Evolutionary conservation across 2,797 vertebrate genomes (phyloP).

Genomic region (Enoplosus armatus): DNA sequence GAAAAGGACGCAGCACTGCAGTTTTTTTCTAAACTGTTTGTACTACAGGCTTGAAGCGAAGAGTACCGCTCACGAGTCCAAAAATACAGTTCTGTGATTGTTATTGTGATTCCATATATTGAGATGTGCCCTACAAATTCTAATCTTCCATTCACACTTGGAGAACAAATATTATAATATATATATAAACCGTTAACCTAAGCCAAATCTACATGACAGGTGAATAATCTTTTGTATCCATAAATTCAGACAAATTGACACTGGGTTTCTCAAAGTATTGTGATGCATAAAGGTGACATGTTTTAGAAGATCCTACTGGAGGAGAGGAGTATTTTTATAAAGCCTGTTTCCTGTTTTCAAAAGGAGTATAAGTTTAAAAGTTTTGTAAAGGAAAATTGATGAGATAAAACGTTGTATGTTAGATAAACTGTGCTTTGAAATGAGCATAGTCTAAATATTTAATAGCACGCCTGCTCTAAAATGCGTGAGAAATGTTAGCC

Average conservation of each 20-base stretch:
- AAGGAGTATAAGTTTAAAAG: not conserved
- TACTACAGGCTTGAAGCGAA: not conserved
- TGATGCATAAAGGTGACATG: not conserved
- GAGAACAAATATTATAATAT: no score
- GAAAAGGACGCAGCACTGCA: not conserved
- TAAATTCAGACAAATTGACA: not conserved
- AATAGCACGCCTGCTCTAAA: constrained; percentile 42
- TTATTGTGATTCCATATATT: not conserved
- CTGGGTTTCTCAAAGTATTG: constrained; percentile 3
- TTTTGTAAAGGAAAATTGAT: constrained; percentile 22
- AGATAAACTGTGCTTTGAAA: constrained; percentile 38
- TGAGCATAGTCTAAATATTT: constrained; percentile 55
- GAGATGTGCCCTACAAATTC: not conserved
- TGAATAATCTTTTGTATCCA: not conserved
- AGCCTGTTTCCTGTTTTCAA: not conserved
- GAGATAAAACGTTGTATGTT: constrained; percentile 31
- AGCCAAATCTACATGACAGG: not conserved
- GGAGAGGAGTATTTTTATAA: not conserved
- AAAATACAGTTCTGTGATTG: not conserved
- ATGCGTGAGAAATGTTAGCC: constrained; percentile 39
- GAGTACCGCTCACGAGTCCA: not conserved
- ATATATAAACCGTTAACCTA: no score
- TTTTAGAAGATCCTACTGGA: not conserved
- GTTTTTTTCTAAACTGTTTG: not conserved
- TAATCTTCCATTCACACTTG: not conserved